A percentile compares a stretch with the other conserved stretches of the same genome.
These are phyloP conservation scores for Carabus problematicus DNA, from an alignment of 2,888 invertebrate species.

Conservation along the genomic window DNA sequence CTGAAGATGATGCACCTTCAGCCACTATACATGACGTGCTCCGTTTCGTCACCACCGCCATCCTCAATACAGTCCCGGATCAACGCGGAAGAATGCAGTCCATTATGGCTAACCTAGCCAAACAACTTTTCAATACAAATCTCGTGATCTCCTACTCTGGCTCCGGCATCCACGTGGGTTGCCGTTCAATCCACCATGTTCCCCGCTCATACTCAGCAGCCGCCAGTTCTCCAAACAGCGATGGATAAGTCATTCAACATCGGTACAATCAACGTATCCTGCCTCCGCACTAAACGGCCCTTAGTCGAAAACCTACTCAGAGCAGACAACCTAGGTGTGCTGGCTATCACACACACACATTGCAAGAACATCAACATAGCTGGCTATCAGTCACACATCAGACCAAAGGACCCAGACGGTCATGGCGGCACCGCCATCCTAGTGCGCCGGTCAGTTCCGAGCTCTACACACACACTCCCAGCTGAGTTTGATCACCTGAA, in stretches of 20 bases:
- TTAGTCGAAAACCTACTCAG: not conserved
- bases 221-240: not conserved
- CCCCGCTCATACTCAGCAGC: not conserved
- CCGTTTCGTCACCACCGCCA: not conserved
- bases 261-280: not conserved
- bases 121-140: not conserved
- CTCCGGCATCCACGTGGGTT: not conserved
- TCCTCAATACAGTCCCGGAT: not conserved
- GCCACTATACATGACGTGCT: not conserved
- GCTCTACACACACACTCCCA: too few species aligned
- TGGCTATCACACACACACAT: not conserved
- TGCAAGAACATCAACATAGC: too few species aligned
- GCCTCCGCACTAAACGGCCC: not conserved
- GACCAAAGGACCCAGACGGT: not conserved
- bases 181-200: not conserved
- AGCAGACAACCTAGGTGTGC: not conserved
- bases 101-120: not conserved
- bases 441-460: too few species aligned
- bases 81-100: not conserved
- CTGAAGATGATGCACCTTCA: not conserved
- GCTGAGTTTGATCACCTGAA: not conserved
- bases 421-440: not conserved
- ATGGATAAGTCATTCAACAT: not conserved
- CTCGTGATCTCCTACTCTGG: not conserved
- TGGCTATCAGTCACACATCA: not conserved